Conservation (phyloP, 2,797 vertebrate species). For the Arremon aurantiirostris region DNA sequence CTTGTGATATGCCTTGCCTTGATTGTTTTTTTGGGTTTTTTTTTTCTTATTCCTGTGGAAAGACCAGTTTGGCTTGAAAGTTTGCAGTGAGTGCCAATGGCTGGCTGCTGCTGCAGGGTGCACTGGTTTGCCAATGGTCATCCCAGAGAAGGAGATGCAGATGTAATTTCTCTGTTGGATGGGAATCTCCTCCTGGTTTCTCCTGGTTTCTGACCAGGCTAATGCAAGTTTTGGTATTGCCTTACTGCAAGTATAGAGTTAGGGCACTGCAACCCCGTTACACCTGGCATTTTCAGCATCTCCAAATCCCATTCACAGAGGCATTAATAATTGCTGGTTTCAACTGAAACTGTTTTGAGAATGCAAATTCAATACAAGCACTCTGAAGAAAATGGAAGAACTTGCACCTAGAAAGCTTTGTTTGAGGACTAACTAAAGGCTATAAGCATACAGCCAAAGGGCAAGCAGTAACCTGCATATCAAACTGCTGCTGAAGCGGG, state of each 20-base stretch:
- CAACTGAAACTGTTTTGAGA: neutral
- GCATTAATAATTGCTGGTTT: neutral
- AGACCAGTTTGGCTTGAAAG: neutral
- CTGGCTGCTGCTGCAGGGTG: neutral
- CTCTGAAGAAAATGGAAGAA: neutral
- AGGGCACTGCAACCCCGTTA: neutral
- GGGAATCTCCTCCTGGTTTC: neutral
- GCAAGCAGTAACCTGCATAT: neutral
- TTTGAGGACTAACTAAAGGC: neutral
- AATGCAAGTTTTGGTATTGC: neutral
- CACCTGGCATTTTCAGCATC: neutral
- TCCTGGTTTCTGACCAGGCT: neutral
- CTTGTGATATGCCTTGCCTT: neutral
- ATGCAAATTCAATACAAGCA: neutral
- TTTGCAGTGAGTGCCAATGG: neutral
- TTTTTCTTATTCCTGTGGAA: neutral
- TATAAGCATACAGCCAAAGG: neutral
- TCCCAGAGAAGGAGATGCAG: neutral
- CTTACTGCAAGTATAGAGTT: neutral
- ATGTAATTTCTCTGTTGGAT: neutral
- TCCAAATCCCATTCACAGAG: neutral
- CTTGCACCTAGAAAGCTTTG: neutral
- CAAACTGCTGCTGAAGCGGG: neutral
- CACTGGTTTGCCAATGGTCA: fast-evolving
- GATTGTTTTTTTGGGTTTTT: neutral